Evolutionary conservation across 2,888 invertebrate species (phyloP).

Genomic region (Ophraella communa): DNA sequence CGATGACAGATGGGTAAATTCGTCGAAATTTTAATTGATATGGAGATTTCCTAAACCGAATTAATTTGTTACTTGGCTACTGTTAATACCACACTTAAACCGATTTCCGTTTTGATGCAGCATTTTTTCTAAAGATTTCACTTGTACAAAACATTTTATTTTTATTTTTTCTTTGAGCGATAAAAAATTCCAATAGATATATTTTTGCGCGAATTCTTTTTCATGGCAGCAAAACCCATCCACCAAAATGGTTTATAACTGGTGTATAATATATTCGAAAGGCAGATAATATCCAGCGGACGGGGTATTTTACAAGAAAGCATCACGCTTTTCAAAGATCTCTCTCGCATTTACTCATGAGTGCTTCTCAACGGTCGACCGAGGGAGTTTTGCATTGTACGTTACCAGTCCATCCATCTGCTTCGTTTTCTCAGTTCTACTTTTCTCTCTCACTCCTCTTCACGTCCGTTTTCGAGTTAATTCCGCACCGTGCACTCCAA

Average conservation of each 20-base stretch:
- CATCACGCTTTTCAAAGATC: conserved; percentile 49
- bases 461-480: conserved; percentile 38
- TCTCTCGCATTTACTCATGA: conserved; percentile 52
- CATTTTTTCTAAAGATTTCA: too few relatives aligned
- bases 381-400: conserved; percentile 49
- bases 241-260: conserved; percentile 36
- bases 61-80: conserved; percentile 21
- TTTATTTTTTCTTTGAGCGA: not conserved
- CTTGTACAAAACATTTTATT: not conserved
- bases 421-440: conserved; percentile 37
- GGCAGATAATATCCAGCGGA: conserved; percentile 39
- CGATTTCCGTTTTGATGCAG: too few relatives aligned
- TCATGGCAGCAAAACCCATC: conserved; percentile 15
- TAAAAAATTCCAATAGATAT: conserved; percentile 4
- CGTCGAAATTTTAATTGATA: conserved; percentile 33
- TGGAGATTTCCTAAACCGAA: conserved; percentile 5
- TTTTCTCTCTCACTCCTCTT: conserved; percentile 32
- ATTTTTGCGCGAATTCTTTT: conserved; percentile 14
- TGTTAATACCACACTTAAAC: not conserved
- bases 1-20: conserved; percentile 58
- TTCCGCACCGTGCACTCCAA: conserved; percentile 50
- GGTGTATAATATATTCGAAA: conserved; percentile 35
- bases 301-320: conserved; percentile 44
- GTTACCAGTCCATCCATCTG: conserved; percentile 50
- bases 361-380: conserved; percentile 48